phyloP scores from a whole-genome alignment of 2,113 vertebrate genomes.

The Lophochroa leadbeateri region DNA sequence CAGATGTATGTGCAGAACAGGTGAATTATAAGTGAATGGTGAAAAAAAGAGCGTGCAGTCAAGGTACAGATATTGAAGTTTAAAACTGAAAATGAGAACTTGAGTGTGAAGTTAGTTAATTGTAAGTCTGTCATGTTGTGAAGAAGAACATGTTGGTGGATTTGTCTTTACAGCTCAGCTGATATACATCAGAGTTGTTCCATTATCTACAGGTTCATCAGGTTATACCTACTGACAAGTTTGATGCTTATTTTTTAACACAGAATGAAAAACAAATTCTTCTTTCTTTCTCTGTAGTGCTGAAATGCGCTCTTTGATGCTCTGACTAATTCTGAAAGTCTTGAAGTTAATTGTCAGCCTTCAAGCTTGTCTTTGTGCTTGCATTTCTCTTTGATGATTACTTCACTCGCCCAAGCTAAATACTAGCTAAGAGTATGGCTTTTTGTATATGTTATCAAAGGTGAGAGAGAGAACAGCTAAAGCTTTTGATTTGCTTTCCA shows the following conservation, averaged over 20 bases:
- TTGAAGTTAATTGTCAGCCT: not conserved
- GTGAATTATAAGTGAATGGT: not conserved
- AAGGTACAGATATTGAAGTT: not conserved
- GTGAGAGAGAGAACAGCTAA: not conserved
- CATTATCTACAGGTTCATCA: not conserved
- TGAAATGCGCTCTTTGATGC: not conserved
- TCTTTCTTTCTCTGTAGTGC: not conserved
- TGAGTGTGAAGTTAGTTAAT: not conserved
- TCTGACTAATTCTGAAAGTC: slow-evolving; percentile 3
- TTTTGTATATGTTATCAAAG: not conserved
- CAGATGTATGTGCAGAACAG: not conserved
- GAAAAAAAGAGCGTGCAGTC: not conserved
- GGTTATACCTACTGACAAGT: not conserved
- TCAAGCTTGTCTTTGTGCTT: not conserved
- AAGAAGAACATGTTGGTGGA: not conserved
- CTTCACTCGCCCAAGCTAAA: not conserved
- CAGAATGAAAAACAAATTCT: not conserved
- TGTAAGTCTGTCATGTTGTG: not conserved
- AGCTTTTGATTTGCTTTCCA: slow-evolving; percentile 7
- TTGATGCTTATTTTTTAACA: not conserved
- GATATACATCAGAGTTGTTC: not conserved
- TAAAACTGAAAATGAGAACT: not conserved
- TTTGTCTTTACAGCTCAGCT: not conserved
- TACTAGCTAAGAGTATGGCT: not conserved
- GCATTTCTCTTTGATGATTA: not conserved